A percentile compares a stretch with the other conserved stretches of the same genome.
Conservation (phyloP, 2,797 vertebrate genomes). For the Myotis vivesi region DNA sequence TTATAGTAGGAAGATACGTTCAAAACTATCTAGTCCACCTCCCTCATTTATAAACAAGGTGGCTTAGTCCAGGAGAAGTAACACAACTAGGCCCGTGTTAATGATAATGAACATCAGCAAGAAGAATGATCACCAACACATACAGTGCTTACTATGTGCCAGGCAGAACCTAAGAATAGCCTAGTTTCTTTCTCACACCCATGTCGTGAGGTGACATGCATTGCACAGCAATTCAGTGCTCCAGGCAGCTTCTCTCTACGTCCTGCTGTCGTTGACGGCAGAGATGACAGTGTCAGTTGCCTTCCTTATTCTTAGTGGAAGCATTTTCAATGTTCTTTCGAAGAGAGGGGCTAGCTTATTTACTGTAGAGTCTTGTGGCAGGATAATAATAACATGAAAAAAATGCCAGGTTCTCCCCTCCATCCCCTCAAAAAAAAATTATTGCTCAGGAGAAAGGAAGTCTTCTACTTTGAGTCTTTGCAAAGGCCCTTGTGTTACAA, state of each 20-base stretch:
- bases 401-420: background rate
- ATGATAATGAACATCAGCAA: background rate
- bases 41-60: background rate
- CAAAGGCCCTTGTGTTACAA: background rate
- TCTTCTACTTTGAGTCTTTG: background rate
- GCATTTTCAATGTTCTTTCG: background rate
- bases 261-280: constrained; percentile 35
- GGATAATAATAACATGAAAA: constrained; percentile 4
- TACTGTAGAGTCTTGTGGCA: background rate
- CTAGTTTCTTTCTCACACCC: background rate
- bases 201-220: background rate
- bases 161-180: background rate
- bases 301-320: constrained; percentile 45
- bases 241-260: background rate
- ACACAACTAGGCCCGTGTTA: background rate
- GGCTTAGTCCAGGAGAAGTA: background rate
- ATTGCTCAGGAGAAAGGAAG: constrained; percentile 10
- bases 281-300: background rate
- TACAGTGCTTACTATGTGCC: background rate
- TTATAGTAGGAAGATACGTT: background rate
- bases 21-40: background rate
- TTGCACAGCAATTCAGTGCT: background rate
- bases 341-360: constrained; percentile 21
- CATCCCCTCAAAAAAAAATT: background rate
- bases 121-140: background rate